Base-by-base conservation (phyloP, 2,888 invertebrate species). In the Phaonia tiefii region DNA sequence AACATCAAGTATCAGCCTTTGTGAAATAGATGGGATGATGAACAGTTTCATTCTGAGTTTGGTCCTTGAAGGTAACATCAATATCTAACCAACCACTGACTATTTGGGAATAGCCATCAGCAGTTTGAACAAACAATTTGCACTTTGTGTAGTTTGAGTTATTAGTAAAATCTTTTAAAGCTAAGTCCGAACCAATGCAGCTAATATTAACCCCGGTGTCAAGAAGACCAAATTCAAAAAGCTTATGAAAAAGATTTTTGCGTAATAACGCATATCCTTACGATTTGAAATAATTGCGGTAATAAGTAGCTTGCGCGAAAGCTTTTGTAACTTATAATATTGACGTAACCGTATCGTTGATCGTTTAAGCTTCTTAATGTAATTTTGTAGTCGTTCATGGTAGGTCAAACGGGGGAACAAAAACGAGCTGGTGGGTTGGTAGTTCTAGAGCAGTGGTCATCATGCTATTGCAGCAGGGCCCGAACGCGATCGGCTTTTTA, bases 1-100 rank as follows among this genome's bases (percentile, higher is more conserved):
- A 31, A 77, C 26, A 11, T 71, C 77, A 11, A 77, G 31, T 11
- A 72, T 72, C n/a, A 77, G 20, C 31, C 71, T 26, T 31, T 76
- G 56, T 13, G 31, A 42, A 31, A 76, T 69, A 0, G n/a, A n/a
- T n/a, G n/a, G n/a, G n/a, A n/a, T n/a, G n/a, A n/a, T n/a, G n/a
- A n/a, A n/a, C n/a, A n/a, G 75, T 76, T 10, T 65, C 20, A 1
- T 11, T 0, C 5, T 37, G 63, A 4, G 8, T 39, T 39, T 42
- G 39, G 25, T 42, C 15, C 31, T 51, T 73, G 11, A 65, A 73
- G 3, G n/a, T 39, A 39, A 73, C 13, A 17, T 54, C 63, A 1
- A 73, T 65, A n/a, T 51, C 37, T 7, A 73, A 2, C 67, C 75
- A 75, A 44, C 75, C 58, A 8, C 13, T 11, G 11, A 75, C 67